Evolutionary conservation across 1,140 invertebrate genomes (phyloP).

Genomic region (Apolygus lucorum): DNA sequence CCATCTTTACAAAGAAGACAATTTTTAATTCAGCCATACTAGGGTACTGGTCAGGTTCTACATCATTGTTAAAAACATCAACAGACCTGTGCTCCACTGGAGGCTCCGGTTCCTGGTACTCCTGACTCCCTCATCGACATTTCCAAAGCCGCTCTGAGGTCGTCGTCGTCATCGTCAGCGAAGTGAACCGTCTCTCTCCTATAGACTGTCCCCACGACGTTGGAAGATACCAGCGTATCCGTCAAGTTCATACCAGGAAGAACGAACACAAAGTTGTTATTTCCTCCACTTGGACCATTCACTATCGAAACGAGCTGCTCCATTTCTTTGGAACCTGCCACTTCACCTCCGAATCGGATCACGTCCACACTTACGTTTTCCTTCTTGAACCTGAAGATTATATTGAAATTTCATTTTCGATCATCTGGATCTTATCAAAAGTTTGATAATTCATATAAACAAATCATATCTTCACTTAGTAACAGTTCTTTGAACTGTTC

Average conservation of each 20-base stretch:
- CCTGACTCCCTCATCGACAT: not conserved
- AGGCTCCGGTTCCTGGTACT: no score
- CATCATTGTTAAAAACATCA: no score
- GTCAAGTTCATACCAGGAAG: not conserved
- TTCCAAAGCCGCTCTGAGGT: not conserved
- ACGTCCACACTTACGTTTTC: slow-evolving; percentile 1
- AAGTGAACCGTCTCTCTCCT: not conserved
- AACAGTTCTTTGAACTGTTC: no score
- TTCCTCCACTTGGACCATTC: not conserved
- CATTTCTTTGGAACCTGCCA: not conserved
- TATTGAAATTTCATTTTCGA: no score
- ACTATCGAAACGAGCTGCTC: not conserved
- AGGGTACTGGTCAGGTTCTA: no score
- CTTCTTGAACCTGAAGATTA: slow-evolving; percentile 5
- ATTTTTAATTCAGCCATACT: no score
- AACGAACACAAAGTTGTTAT: not conserved
- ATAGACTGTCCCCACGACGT: not conserved
- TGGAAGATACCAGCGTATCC: not conserved
- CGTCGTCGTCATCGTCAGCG: not conserved
- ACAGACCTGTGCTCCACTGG: no score
- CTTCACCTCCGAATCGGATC: not conserved
- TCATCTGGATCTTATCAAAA: no score
- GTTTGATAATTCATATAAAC: no score
- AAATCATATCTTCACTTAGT: no score
- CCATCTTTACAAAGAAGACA: no score